Conservation (phyloP, 2,888 invertebrate species). For the Gari tellinella region DNA sequence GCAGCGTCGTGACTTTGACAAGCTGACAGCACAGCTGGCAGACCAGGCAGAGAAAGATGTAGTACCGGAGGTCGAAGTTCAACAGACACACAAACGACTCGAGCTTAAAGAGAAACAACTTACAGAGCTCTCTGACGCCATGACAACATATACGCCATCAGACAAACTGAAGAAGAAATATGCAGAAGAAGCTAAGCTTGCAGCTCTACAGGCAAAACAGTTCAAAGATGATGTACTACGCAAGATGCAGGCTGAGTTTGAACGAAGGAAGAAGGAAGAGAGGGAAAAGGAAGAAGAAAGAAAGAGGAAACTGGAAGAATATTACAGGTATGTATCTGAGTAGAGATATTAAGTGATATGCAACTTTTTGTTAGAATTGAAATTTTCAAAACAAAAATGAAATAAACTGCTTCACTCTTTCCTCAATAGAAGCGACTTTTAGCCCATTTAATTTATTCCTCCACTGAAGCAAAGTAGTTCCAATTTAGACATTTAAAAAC, state of each 20-base stretch:
- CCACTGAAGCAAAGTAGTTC: too few species aligned
- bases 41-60: constrained; percentile 74
- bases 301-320: constrained; percentile 68
- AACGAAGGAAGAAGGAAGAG: constrained; percentile 71
- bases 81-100: constrained; percentile 75
- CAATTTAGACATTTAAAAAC: too few species aligned
- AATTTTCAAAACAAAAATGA: too few species aligned
- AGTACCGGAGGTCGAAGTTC: constrained; percentile 71
- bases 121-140: constrained; percentile 78
- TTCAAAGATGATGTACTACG: constrained; percentile 71
- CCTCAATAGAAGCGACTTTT: too few species aligned
- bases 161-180: constrained; percentile 78
- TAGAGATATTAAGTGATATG: too few species aligned
- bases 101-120: constrained; percentile 81
- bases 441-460: too few species aligned
- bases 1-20: constrained; percentile 79
- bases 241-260: constrained; percentile 77
- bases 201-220: constrained; percentile 67
- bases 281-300: constrained; percentile 73
- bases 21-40: constrained; percentile 72
- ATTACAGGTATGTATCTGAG: constrained; percentile 66
- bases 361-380: too few species aligned
- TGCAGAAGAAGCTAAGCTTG: constrained; percentile 72
- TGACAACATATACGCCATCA: constrained; percentile 75
- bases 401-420: too few species aligned